Base-by-base conservation (phyloP, 2,113 vertebrate species). In the Tenebrosternarchus preto region DNA sequence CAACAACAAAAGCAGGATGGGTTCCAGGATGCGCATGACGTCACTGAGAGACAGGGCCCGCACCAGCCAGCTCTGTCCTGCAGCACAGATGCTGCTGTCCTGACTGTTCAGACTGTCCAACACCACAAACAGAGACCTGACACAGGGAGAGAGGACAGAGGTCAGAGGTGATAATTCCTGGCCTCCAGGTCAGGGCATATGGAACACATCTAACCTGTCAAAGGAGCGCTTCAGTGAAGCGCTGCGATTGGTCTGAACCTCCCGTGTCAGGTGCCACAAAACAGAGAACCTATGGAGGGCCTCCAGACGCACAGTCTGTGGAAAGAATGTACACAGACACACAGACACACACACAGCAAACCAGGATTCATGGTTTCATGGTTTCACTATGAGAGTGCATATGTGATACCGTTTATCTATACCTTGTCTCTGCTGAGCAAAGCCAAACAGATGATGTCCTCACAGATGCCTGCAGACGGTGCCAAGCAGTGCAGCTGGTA, bases 261-360 rank as follows among this genome's bases (percentile, higher is more conserved):
- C 98, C 68, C 98, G 89, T 0, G 96, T 99, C 90, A 99, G 93
- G 88, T 99, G 98, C 98, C 98, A 99, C 84, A 99, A 92, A 71
- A 99, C 91, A 0, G 98, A 97, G 79, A 99, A 99, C 59, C 96
- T 90, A 80, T 95, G 96, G 19, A 98, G 92, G 0, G 97, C 95
- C 87, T 99, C 97, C 88, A 98, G 80, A 73, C 95, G 92, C 3
- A 94, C 94, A 22, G 92, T 93, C 97, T 99, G 81, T 31, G 25
- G 17, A 59, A 31, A 71, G 9, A 8, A 87, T 68, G 86, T 75
- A 84, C 59, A 85, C 19, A 12, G 70, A 77, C 5, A 12, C 22
- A 59, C 56, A 36, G 5, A 80, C n/a, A 78, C 24, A 57, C 5
- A 50, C 63, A 33, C 19, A 46, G 17, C 67, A 76, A 70, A 80